Evolutionary conservation across 2,113 vertebrate genomes (phyloP).

Genomic region (Mungos mungo): DNA sequence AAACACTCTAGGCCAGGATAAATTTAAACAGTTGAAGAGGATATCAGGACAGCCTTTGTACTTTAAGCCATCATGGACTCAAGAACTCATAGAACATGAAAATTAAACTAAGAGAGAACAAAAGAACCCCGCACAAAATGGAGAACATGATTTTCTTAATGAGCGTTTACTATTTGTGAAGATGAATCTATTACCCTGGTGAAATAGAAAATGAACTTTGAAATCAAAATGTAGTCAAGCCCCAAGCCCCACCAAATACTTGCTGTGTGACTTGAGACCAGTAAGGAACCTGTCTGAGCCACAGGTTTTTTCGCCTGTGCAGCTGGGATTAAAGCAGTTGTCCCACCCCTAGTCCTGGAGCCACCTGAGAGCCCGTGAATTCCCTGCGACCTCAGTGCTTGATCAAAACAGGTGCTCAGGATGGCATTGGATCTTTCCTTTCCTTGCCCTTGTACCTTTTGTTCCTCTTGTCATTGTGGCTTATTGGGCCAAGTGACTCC

Average conservation of each 20-base stretch:
- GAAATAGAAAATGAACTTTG: neutral
- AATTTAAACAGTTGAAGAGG: neutral
- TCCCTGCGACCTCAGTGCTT: neutral
- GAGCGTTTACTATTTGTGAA: neutral
- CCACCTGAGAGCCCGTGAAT: neutral
- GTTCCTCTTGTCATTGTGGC: neutral
- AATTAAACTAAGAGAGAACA: neutral
- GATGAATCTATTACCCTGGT: neutral
- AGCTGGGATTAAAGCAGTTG: neutral
- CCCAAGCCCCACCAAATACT: neutral
- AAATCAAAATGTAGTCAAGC: slow-evolving; percentile 29
- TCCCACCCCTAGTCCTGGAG: neutral
- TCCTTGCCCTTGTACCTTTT: neutral
- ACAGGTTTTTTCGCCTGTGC: neutral
- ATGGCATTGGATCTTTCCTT: neutral
- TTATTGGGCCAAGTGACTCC: neutral
- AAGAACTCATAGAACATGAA: neutral
- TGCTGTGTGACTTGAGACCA: neutral
- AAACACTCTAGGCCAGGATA: neutral
- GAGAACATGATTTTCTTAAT: neutral
- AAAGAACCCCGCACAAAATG: neutral
- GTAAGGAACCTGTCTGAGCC: neutral
- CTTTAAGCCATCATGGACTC: neutral
- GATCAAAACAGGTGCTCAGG: neutral
- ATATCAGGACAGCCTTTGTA: neutral